Conservation (phyloP, 2,888 invertebrate species). For the Drosophila hawaiiensis region DNA sequence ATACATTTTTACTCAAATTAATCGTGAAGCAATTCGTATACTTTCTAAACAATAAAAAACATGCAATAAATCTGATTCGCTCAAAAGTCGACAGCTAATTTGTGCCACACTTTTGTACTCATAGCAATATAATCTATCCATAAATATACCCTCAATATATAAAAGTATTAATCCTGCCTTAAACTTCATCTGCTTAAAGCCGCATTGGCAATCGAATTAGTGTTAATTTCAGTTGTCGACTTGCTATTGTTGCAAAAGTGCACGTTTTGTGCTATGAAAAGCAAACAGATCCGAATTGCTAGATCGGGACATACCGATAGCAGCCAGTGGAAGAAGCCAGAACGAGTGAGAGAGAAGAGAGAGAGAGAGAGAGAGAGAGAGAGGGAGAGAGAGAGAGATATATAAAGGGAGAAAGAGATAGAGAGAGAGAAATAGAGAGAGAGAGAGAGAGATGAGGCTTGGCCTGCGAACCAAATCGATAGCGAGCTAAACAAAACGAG, state of each 20-base stretch:
- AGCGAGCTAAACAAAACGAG: constrained; percentile 71
- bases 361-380: constrained; percentile 7
- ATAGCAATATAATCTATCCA: neutral
- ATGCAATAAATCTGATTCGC: neutral
- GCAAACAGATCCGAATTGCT: constrained; percentile 49
- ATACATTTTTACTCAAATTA: neutral
- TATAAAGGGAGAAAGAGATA: neutral
- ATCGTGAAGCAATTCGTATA: neutral
- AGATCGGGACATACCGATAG: constrained; percentile 41
- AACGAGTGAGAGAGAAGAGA: neutral
- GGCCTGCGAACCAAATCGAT: constrained; percentile 62
- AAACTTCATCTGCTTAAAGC: constrained; percentile 19
- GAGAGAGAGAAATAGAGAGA: constrained; percentile 5
- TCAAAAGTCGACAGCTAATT: constrained; percentile 3
- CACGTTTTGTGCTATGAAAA: constrained; percentile 65
- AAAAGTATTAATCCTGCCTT: constrained; percentile 23
- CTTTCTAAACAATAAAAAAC: neutral
- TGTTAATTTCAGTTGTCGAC: constrained; percentile 67
- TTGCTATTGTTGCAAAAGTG: constrained; percentile 64
- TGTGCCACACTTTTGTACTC: neutral
- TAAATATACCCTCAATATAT: neutral
- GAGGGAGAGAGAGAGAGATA: neutral
- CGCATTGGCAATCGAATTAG: constrained; percentile 55
- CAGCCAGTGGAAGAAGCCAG: neutral
- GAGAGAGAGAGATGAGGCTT: constrained; percentile 12